A percentile compares a stretch with the other conserved stretches of the same genome.
Evolutionary conservation across 1,140 invertebrate genomes (phyloP).

Genomic region (Trachelipus rathkii): DNA sequence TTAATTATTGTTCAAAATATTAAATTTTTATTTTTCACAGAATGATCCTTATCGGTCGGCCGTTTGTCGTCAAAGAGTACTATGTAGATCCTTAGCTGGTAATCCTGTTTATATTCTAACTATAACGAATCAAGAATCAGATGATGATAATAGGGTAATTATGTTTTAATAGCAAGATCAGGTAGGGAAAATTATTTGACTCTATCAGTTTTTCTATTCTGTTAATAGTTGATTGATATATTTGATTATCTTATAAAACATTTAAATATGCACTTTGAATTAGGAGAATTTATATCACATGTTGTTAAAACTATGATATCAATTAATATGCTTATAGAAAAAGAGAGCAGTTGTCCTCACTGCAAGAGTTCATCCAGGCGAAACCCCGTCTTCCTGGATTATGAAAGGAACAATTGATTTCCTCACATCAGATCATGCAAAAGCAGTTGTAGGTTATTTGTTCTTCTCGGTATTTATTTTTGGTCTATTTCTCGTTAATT

Average conservation of each 20-base stretch:
- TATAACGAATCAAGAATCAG: conserved; percentile 59
- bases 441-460: conserved; percentile 35
- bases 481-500: background rate
- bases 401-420: conserved; percentile 76
- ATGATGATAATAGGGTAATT: conserved; percentile 40
- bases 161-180: no score
- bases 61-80: conserved; percentile 69
- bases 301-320: no score
- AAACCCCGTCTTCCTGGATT: conserved; percentile 83
- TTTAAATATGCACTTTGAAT: no score
- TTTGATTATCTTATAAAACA: no score
- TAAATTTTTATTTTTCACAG: conserved; percentile 48
- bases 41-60: conserved; percentile 73
- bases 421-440: conserved; percentile 57
- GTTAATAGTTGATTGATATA: no score
- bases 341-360: conserved; percentile 63
- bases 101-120: conserved; percentile 91
- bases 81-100: conserved; percentile 80
- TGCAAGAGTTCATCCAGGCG: conserved; percentile 79
- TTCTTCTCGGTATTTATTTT: background rate
- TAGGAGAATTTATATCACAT: no score
- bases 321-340: conserved; percentile 25
- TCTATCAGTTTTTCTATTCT: no score
- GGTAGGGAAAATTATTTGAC: no score
- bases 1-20: background rate